A percentile compares a stretch with the other conserved stretches of the same genome.
These are phyloP conservation scores for Muscicapa adusta DNA, from an alignment of 2,113 vertebrate genomes.

Conservation along the genomic window DNA sequence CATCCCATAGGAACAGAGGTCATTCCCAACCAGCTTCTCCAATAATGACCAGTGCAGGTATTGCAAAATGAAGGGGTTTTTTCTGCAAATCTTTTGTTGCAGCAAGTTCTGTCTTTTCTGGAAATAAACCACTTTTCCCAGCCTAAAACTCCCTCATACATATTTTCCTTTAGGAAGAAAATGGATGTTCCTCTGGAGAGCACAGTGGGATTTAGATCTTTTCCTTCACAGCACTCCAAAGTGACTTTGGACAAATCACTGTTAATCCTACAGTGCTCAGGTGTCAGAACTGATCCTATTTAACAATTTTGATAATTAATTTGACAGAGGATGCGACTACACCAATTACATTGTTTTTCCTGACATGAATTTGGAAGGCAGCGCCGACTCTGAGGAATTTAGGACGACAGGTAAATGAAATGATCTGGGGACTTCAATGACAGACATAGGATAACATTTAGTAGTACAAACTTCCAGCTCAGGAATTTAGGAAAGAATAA, in stretches of 20 bases:
- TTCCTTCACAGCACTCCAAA: background rate
- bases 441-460: background rate
- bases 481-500: background rate
- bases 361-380: background rate
- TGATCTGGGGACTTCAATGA: background rate
- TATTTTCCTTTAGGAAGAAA: background rate
- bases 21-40: background rate
- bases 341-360: background rate
- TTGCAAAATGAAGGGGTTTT: background rate
- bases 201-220: background rate
- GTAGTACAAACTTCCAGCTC: background rate
- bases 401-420: background rate
- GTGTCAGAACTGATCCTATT: constrained; percentile 38
- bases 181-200: background rate
- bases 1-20: rapidly evolving
- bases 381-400: background rate
- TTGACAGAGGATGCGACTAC: background rate
- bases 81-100: background rate
- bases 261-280: background rate
- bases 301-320: constrained; percentile 40
- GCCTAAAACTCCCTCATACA: background rate
- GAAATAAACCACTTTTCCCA: background rate
- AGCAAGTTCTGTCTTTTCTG: background rate
- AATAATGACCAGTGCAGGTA: rapidly evolving
- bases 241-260: background rate